Conservation (phyloP, 2,888 invertebrate genomes). For the Macrophya alboannulata region DNA sequence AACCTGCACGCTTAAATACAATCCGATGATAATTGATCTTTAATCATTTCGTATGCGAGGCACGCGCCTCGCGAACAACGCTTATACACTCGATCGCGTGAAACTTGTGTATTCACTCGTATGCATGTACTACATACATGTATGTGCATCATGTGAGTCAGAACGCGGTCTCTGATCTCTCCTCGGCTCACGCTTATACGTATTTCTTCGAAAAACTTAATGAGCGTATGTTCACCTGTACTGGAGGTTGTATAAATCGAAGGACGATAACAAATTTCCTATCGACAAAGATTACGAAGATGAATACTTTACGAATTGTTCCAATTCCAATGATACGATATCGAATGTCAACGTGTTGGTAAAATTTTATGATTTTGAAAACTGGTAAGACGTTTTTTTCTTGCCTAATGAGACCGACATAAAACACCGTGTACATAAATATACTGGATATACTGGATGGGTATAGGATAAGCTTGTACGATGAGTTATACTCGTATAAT, state of each 20-base stretch:
- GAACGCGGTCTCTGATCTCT: conserved; percentile 17
- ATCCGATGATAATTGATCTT: conserved; percentile 22
- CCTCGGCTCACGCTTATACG: background rate
- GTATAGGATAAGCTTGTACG: background rate
- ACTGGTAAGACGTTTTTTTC: background rate
- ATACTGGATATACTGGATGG: background rate
- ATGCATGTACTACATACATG: conserved; percentile 5
- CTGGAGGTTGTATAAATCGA: background rate
- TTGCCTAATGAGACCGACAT: background rate
- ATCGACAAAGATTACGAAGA: background rate
- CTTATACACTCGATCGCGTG: conserved; percentile 30
- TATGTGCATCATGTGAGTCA: background rate
- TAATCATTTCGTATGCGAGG: conserved; percentile 17
- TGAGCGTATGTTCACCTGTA: background rate
- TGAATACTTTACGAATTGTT: background rate
- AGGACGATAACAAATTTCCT: background rate
- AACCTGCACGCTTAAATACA: conserved; percentile 19
- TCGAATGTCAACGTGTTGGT: too few species aligned
- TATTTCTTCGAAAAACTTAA: conserved; percentile 8
- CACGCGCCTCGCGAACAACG: conserved; percentile 35
- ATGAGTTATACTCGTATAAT: conserved; percentile 40
- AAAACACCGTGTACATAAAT: conserved; percentile 8
- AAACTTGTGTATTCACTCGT: conserved; percentile 1
- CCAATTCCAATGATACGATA: background rate
- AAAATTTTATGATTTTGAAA: background rate